Conservation (phyloP, 2,113 vertebrate genomes). For the Rhineura floridana region DNA sequence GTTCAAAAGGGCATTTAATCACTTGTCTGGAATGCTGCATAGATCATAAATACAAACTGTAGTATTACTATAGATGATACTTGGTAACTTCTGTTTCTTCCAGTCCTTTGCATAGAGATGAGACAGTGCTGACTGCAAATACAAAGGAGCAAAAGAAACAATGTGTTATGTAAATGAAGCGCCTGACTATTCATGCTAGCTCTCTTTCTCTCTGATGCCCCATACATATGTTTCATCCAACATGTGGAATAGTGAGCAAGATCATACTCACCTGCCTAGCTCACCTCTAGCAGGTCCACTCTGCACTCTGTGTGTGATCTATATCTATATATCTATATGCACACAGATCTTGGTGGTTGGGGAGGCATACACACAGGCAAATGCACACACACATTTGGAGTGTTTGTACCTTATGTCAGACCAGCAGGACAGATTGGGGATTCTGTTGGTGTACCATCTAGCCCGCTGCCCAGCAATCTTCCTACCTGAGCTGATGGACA, state of each 20-base stretch:
- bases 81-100: slow-evolving; percentile 41
- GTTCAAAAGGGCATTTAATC: slow-evolving; percentile 50
- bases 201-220: not conserved
- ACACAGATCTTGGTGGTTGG: too few relatives aligned
- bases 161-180: not conserved
- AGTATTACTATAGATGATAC: slow-evolving; percentile 40
- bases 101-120: slow-evolving; percentile 41
- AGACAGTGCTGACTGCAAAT: slow-evolving; percentile 17
- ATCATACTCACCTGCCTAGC: not conserved
- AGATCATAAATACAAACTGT: slow-evolving; percentile 51
- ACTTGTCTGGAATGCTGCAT: slow-evolving; percentile 44
- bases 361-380: too few relatives aligned
- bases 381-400: too few relatives aligned
- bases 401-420: too few relatives aligned
- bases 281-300: not conserved
- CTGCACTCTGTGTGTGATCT: too few relatives aligned
- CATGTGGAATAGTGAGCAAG: not conserved
- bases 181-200: not conserved
- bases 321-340: too few relatives aligned
- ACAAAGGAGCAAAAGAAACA: slow-evolving; percentile 24
- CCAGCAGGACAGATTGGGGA: too few relatives aligned
- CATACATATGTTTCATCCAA: not conserved
- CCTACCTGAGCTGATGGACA: too few relatives aligned
- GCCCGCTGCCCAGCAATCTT: too few relatives aligned
- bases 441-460: too few relatives aligned